Evolutionary conservation across 2,888 invertebrate species (phyloP).

Genomic region (Pyralis farinalis): DNA sequence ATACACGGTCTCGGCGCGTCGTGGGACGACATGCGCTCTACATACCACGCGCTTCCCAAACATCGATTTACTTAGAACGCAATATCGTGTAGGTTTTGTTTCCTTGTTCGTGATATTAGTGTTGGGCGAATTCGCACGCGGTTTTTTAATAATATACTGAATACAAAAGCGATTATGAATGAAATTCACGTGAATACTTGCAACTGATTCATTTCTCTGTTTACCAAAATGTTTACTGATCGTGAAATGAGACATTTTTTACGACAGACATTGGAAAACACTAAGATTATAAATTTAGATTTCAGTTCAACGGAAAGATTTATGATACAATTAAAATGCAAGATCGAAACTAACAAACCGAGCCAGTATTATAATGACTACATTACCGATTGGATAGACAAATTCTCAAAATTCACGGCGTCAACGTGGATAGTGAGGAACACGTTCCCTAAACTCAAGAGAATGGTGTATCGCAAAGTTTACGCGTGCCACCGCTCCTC

Average conservation of each 20-base stretch:
- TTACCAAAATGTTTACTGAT: slow-evolving; percentile 24
- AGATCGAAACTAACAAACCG: slow-evolving; percentile 20
- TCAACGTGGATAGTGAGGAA: slow-evolving; percentile 32
- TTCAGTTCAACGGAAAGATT: slow-evolving; percentile 31
- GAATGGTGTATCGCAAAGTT: slow-evolving; percentile 30
- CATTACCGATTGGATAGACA: slow-evolving; percentile 28
- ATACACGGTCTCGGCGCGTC: slow-evolving; percentile 25
- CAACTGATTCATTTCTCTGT: too few species aligned
- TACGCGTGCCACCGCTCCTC: slow-evolving; percentile 31
- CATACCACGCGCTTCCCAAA: slow-evolving; percentile 2
- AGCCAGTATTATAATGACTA: slow-evolving; percentile 25
- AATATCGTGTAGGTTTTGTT: not conserved
- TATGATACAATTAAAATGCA: slow-evolving; percentile 25
- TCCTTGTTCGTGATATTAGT: too few species aligned
- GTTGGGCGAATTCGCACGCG: too few species aligned
- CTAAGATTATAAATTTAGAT: slow-evolving; percentile 24
- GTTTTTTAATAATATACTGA: too few species aligned
- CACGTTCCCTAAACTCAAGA: slow-evolving; percentile 25
- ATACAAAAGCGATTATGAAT: too few species aligned
- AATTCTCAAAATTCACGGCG: slow-evolving; percentile 36
- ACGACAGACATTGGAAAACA: slow-evolving; percentile 25
- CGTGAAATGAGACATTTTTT: slow-evolving; percentile 22
- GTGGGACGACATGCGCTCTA: slow-evolving; percentile 17
- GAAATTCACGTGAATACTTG: too few species aligned
- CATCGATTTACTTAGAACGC: slow-evolving; percentile 1